Percentiles rank a stretch among this genome's conserved stretches.
Conservation (phyloP, 2,113 vertebrate species). For the Myiagra hebetior region DNA sequence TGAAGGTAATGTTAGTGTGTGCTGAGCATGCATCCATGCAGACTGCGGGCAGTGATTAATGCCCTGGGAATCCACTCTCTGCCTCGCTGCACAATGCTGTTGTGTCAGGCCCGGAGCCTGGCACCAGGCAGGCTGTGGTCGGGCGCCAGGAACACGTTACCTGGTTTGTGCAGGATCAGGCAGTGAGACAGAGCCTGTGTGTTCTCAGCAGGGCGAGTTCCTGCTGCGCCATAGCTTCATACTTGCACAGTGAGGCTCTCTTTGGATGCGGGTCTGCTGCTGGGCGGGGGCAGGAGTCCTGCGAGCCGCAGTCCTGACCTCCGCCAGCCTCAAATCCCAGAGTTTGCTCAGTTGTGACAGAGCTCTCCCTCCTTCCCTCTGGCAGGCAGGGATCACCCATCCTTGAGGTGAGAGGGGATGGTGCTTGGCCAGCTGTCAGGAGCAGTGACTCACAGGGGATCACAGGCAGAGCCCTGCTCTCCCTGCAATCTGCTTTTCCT, state of each 20-base stretch:
- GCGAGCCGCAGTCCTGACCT: not conserved
- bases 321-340: not conserved
- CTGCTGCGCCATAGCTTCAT: not conserved
- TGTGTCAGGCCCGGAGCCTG: not conserved
- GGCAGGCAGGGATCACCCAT: not conserved
- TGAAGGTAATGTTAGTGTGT: not conserved
- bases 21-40: not conserved
- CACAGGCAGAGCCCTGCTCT: not conserved
- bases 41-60: slow-evolving; percentile 11
- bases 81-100: not conserved
- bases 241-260: slow-evolving; percentile 1
- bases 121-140: not conserved
- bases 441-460: not conserved
- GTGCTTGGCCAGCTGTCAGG: not conserved
- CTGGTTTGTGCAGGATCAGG: slow-evolving; percentile 1
- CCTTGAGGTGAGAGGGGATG: slow-evolving; percentile 24
- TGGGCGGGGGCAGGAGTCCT: not conserved
- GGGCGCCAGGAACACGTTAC: not conserved
- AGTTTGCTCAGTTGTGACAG: not conserved
- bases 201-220: not conserved
- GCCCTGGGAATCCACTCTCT: slow-evolving; percentile 6
- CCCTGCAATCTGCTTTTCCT: not conserved
- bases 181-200: not conserved
- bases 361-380: not conserved
- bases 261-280: not conserved